These are phyloP conservation scores for Cepaea hortensis DNA, from an alignment of 2,888 invertebrate species.

Conservation along the genomic window DNA sequence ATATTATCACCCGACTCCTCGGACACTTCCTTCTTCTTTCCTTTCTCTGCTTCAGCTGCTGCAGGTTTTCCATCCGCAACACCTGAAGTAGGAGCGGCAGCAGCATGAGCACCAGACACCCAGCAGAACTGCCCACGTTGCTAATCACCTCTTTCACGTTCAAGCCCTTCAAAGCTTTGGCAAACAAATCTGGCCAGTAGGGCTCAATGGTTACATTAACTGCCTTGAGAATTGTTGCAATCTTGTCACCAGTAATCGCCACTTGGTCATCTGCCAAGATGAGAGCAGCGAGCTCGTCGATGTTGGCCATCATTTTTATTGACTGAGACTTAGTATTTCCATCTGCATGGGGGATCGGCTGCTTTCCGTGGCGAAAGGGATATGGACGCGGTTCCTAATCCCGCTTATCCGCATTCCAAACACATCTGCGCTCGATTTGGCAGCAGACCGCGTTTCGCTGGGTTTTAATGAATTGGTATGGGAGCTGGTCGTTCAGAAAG, in stretches of 20 bases:
- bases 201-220: constrained; percentile 97
- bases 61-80: constrained; percentile 5
- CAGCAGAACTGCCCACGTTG: constrained; percentile 93
- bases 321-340: too few species aligned
- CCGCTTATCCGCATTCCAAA: too few species aligned
- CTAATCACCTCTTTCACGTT: constrained; percentile 95
- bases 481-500: too few species aligned
- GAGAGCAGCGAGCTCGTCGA: constrained; percentile 96
- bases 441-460: too few species aligned
- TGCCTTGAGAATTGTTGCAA: constrained; percentile 96
- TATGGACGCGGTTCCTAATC: too few species aligned
- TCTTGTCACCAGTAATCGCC: constrained; percentile 97
- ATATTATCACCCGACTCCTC: constrained; percentile 75
- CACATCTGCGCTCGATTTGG: too few species aligned
- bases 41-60: constrained; percentile 49
- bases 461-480: too few species aligned
- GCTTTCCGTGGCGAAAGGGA: too few species aligned
- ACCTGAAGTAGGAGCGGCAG: constrained; percentile 58
- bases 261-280: constrained; percentile 97
- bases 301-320: constrained; percentile 81
- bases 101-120: constrained; percentile 78
- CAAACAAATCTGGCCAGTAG: constrained; percentile 98
- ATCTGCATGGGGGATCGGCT: too few species aligned
- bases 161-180: constrained; percentile 95
- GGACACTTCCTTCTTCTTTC: constrained; percentile 70